Evolutionary conservation across 2,113 vertebrate species (phyloP).

Genomic region (Ctenomys sociabilis): DNA sequence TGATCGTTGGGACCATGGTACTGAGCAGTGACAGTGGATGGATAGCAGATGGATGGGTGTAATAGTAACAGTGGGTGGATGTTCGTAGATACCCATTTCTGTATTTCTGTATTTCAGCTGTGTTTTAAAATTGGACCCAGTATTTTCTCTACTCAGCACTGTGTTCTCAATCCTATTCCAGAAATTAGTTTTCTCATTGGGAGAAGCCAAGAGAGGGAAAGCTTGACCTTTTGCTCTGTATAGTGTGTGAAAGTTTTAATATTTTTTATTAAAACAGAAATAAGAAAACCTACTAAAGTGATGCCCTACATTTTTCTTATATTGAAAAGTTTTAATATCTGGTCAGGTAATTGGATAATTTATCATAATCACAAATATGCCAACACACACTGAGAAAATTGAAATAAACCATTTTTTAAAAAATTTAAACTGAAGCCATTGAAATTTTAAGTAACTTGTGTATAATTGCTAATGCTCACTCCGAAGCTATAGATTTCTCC

Average conservation of each 20-base stretch:
- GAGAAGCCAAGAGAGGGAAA: background rate
- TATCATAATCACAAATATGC: slow-evolving; percentile 11
- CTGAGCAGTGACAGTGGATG: background rate
- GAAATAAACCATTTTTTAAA: slow-evolving; percentile 16
- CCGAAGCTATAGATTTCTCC: background rate
- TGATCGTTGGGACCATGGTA: background rate
- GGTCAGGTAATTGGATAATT: background rate
- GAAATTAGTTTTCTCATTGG: background rate
- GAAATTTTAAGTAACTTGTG: background rate
- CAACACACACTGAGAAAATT: background rate
- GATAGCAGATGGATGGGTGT: background rate
- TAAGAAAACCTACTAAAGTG: background rate
- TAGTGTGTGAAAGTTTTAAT: background rate
- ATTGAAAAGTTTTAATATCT: slow-evolving; percentile 13
- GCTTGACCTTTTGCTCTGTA: background rate
- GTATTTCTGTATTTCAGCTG: background rate
- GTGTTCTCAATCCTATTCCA: background rate
- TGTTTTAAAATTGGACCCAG: background rate
- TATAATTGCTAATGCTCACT: background rate
- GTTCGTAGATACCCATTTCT: background rate
- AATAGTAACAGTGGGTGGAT: background rate
- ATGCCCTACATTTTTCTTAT: slow-evolving; percentile 1
- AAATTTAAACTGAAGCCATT: background rate
- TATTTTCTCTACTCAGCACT: background rate
- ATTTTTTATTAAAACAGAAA: background rate